Conservation (phyloP, 2,888 invertebrate genomes). For the Mythimna ferrago region DNA sequence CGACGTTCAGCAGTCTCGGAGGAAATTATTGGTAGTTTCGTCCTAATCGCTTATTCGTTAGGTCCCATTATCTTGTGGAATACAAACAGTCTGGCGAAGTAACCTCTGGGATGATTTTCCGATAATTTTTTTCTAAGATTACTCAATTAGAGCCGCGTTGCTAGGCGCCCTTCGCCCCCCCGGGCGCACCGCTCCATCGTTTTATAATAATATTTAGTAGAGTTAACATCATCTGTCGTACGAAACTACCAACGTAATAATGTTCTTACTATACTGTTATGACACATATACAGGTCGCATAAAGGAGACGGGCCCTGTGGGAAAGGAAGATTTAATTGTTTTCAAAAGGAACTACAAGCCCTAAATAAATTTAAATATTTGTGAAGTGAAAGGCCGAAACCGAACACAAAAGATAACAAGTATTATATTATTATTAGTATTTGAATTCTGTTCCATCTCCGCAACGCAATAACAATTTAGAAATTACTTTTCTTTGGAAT, state of each 20-base stretch:
- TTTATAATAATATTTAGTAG: background rate
- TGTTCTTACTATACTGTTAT: background rate
- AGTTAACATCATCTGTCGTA: slow-evolving; percentile 6
- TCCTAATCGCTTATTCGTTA: slow-evolving; percentile 53
- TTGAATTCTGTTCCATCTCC: too few relatives aligned
- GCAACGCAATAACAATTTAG: too few relatives aligned
- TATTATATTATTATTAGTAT: too few relatives aligned
- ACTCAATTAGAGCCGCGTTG: slow-evolving; percentile 52
- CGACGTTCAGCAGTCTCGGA: slow-evolving; percentile 13
- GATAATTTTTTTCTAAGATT: slow-evolving; percentile 44
- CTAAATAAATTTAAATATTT: too few relatives aligned
- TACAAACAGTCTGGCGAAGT: slow-evolving; percentile 45
- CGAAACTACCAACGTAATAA: too few relatives aligned
- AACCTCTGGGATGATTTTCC: slow-evolving; percentile 25
- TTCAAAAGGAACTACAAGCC: too few relatives aligned
- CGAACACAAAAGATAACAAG: too few relatives aligned
- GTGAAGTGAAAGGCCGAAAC: too few relatives aligned
- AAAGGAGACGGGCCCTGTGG: background rate
- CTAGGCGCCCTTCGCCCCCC: slow-evolving; percentile 30
- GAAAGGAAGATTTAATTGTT: too few relatives aligned
- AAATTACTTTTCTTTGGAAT: too few relatives aligned
- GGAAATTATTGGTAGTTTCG: slow-evolving; percentile 45
- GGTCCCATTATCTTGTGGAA: slow-evolving; percentile 49
- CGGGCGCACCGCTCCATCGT: background rate
- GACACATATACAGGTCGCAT: background rate